phyloP scores from a whole-genome alignment of 2,113 vertebrate genomes.

The Zosterops japonicus region DNA sequence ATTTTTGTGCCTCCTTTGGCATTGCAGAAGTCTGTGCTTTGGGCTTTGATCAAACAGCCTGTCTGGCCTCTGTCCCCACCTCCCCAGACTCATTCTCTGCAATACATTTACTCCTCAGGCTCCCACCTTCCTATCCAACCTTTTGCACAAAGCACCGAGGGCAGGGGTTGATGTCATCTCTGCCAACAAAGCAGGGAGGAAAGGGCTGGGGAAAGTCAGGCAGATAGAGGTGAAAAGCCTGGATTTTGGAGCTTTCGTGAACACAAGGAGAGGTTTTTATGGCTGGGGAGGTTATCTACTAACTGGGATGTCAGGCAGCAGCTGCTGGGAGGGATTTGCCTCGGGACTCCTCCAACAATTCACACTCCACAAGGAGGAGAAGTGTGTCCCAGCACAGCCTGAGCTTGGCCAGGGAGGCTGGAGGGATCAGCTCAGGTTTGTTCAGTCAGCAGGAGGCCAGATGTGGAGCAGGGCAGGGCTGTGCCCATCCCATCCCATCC shows the following conservation, averaged over 20 bases:
- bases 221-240: neutral
- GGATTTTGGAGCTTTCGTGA: neutral
- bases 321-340: neutral
- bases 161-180: neutral
- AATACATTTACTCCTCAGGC: neutral
- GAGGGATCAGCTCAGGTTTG: neutral
- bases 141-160: neutral
- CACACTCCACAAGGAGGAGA: fast-evolving
- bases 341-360: neutral
- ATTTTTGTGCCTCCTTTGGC: slow-evolving; percentile 15
- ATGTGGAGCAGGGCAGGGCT: neutral
- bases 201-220: neutral
- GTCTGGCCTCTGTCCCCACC: neutral
- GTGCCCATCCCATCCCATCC: neutral
- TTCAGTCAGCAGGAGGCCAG: neutral
- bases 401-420: neutral
- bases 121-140: neutral
- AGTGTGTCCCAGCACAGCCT: neutral
- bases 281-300: neutral
- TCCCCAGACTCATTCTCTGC: neutral
- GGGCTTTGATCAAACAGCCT: slow-evolving; percentile 19
- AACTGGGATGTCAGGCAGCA: neutral
- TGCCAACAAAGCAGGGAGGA: neutral
- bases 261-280: neutral
- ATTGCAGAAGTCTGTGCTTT: neutral